phyloP scores from a whole-genome alignment of 1,140 invertebrate species.

The Bombus balteatus region DNA sequence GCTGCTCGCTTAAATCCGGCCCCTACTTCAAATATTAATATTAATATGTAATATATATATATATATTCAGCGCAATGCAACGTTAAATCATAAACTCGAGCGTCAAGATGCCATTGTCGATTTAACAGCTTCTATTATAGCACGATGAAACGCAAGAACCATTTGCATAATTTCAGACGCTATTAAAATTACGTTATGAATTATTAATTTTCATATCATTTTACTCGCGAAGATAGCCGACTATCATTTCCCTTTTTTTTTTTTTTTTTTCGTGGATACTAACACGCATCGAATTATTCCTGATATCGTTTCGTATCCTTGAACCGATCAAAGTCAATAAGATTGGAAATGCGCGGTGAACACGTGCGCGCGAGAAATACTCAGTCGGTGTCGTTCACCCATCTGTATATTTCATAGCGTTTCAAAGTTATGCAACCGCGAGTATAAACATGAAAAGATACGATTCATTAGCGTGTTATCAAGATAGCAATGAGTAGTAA shows the following conservation, averaged over 20 bases:
- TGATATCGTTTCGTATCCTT: neutral
- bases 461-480: slow-evolving; percentile 38
- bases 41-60: neutral
- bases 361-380: neutral
- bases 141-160: neutral
- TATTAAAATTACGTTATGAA: neutral
- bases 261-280: neutral
- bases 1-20: slow-evolving; percentile 9
- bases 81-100: slow-evolving; percentile 13
- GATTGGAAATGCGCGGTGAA: neutral
- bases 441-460: slow-evolving; percentile 19
- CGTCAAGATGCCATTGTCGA: slow-evolving; percentile 22
- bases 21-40: slow-evolving; percentile 34
- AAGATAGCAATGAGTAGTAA: slow-evolving; percentile 22
- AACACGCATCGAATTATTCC: neutral
- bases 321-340: neutral
- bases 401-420: neutral
- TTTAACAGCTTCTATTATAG: slow-evolving; percentile 2
- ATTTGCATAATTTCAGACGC: slow-evolving; percentile 25
- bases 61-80: neutral
- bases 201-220: neutral
- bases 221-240: neutral
- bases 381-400: neutral
- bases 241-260: fast-evolving
- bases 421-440: neutral